Base-by-base conservation (phyloP, 2,888 invertebrate species). In the Machimus rusticus region DNA sequence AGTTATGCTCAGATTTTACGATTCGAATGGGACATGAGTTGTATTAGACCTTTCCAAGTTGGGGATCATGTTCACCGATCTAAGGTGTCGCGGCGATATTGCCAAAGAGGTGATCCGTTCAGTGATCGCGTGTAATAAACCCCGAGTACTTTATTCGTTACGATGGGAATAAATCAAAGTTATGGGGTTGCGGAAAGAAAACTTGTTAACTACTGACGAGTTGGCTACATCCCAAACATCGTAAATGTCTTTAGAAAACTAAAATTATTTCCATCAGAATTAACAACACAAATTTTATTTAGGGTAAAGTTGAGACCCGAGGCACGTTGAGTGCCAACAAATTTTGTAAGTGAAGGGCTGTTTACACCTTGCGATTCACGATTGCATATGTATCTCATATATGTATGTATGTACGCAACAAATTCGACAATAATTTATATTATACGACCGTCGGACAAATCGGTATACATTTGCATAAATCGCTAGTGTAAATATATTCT, bases 1-100 rank as follows among this genome's bases (percentile, higher is more conserved):
- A 81, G 51, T 81, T 81, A 81, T 81, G 81, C 55, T 81, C 31
- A 81, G 81, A 81, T 81, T 81, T 81, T 46, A 16, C 55, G 81
- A 81, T 81, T 81, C 51, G 79, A 76, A 37, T 16, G 55, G 31
- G 28, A 81, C 55, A 79, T 79, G 79, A 79, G 43, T 79, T 46
- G 43, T 28, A 79, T 79, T 79, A 46, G 43, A 79, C 37, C 34
- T 76, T 76, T 37, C 31, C 28, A 34, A 31, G 16, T 76, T n/a
- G 66, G 19, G 57, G 23, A 66, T 23, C 66, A 66, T 66, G 66
- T 66, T 28, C 66, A 66, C 9, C 19, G 28, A 66, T 66, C 66
- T 66, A 19, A 66, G 66, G 66, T 66, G 66, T 19, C 28, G 66
- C 12, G 66, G 66, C 23, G 66, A 66, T 66, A 66, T 66, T 23